Evolutionary conservation across 2,888 invertebrate genomes (phyloP), one percentile per base, ranked within the genome.

Genomic region (Uloborus plumipes): DNA sequence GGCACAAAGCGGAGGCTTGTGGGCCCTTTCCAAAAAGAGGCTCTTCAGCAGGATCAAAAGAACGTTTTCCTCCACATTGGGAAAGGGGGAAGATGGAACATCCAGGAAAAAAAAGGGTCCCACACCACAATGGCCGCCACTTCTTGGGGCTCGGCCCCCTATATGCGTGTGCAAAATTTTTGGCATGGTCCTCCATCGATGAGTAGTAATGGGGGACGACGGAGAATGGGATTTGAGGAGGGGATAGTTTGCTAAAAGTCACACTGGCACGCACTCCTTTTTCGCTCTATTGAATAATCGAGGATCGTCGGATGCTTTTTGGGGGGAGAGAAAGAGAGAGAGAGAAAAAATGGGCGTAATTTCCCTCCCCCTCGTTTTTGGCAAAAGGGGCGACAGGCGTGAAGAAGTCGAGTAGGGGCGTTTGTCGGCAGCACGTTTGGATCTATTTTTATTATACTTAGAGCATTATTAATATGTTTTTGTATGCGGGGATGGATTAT

Each of bases 391-490:
- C 69, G 76, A 69, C 79, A 62, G 79, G 79, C 73, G 73, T 73
- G 72, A 73, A 79, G 73, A 39, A 20, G 18, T 47, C 50, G 71
- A 77, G 58, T 64, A 78, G 71, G 72, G 78, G 78, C 78, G 78
- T 78, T 78, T 78, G 71, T 71, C 67, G 67, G 79, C 71, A 65
- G n/a, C 20, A 59, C 71, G 59, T 76, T 77, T 77, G 49, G 72
- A 49, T 51, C 26, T 55, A 31, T 67, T 51, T 66, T 51, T 26
- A 55, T 69, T 69, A 31, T 69, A 55, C 31, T 59, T 58, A 55
- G 31, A n/a, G 59, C 53, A 47, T 75, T 75, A 75, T 75, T 75
- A 75, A 75, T 75, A 75, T 75, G 75, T 75, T 75, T 75, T 75
- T 75, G 74, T 66, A n/a, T n/a, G 49, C 22, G 66, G 75, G 65